Percentiles rank a stretch among this genome's conserved stretches.
Conservation (phyloP, 2,113 vertebrate species). For the Amazona vittata region DNA sequence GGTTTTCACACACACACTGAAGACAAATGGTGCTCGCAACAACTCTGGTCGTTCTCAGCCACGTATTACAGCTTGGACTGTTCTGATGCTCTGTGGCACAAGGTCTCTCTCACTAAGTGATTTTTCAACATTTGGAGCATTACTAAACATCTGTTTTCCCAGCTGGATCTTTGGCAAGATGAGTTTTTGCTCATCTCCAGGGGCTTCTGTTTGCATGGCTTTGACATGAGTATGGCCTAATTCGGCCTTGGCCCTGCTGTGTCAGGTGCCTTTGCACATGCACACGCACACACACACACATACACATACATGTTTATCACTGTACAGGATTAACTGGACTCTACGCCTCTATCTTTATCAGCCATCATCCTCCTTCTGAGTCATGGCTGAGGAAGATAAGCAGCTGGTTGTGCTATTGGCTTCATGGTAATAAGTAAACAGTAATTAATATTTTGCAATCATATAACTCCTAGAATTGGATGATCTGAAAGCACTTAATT, state of each 20-base stretch:
- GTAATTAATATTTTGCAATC: slow-evolving; percentile 48
- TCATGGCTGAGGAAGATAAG: slow-evolving; percentile 27
- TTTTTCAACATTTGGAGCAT: neutral
- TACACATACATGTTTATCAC: neutral
- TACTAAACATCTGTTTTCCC: neutral
- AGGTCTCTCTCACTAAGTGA: neutral
- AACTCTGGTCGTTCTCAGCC: neutral
- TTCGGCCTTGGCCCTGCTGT: neutral
- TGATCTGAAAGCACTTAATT: neutral
- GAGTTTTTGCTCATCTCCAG: neutral
- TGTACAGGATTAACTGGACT: neutral
- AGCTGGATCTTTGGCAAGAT: neutral
- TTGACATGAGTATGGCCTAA: neutral
- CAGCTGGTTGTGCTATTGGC: neutral
- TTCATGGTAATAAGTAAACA: slow-evolving; percentile 16
- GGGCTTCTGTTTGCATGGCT: neutral
- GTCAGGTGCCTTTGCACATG: neutral
- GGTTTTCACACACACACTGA: neutral
- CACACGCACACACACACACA: neutral
- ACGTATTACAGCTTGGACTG: neutral
- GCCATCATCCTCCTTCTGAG: neutral
- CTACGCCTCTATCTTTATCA: neutral
- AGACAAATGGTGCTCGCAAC: neutral
- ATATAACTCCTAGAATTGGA: neutral
- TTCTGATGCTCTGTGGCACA: neutral